Percentiles rank a stretch among this genome's conserved stretches.
Conservation (phyloP, 2,888 invertebrate genomes). For the Aelia acuminata region DNA sequence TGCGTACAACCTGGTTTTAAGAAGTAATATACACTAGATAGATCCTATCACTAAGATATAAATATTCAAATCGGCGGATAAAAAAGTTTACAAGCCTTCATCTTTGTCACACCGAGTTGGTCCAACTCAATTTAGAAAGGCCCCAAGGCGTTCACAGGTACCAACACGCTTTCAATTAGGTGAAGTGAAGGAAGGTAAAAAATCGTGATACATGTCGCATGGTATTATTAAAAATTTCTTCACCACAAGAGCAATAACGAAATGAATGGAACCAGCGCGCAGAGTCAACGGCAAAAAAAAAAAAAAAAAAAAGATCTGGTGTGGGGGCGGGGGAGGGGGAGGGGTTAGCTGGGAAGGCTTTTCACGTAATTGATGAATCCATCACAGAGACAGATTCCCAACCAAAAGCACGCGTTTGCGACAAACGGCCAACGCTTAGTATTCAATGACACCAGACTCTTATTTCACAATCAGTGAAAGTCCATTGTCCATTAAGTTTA, state of each 20-base stretch:
- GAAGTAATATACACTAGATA: too few species aligned
- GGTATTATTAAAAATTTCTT: background rate
- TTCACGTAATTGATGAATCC: slow-evolving; percentile 25
- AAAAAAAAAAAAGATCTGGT: background rate
- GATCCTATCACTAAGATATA: too few species aligned
- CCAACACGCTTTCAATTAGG: background rate
- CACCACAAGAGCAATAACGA: background rate
- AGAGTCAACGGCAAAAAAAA: too few species aligned
- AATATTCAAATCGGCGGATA: too few species aligned
- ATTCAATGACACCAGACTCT: background rate
- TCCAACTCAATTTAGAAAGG: too few species aligned
- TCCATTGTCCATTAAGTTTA: too few species aligned
- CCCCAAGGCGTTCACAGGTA: too few species aligned
- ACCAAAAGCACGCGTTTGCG: background rate
- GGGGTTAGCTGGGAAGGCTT: slow-evolving; percentile 1
- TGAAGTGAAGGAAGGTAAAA: background rate
- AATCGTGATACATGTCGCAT: background rate
- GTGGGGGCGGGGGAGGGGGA: background rate
- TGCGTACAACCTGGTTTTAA: too few species aligned
- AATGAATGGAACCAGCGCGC: background rate
- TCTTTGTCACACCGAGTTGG: too few species aligned
- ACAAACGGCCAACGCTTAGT: background rate
- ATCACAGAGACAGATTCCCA: background rate
- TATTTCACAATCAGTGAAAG: background rate
- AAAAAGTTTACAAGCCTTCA: too few species aligned